These are phyloP conservation scores for Periophthalmus modestus DNA, from an alignment of 2,113 vertebrate genomes.

Conservation along the genomic window DNA sequence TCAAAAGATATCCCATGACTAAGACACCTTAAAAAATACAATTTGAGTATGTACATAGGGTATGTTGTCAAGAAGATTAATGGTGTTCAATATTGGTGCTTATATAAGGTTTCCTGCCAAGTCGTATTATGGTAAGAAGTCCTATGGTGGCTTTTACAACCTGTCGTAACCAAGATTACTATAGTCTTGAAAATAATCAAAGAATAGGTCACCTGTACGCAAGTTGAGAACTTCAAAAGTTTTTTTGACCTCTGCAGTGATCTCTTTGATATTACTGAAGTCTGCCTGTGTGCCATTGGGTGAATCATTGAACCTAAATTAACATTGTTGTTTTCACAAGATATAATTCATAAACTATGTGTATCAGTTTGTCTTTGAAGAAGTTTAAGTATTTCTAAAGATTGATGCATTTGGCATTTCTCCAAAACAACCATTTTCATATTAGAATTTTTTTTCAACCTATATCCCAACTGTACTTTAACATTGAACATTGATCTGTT, in stretches of 20 bases:
- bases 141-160: neutral
- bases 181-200: neutral
- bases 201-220: too few relatives aligned
- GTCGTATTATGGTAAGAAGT: neutral
- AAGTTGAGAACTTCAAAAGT: neutral
- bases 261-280: neutral
- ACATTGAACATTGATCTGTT: neutral
- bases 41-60: neutral
- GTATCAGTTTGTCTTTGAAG: too few relatives aligned
- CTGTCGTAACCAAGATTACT: neutral
- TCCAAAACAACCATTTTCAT: too few relatives aligned
- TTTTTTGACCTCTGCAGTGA: neutral
- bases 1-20: neutral
- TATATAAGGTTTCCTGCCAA: neutral
- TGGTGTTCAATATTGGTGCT: neutral
- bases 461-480: too few relatives aligned
- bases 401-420: too few relatives aligned
- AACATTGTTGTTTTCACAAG: too few relatives aligned
- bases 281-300: neutral
- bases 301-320: neutral
- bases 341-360: too few relatives aligned
- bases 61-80: neutral
- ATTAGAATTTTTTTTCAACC: too few relatives aligned
- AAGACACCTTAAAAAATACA: neutral
- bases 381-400: too few relatives aligned